Conservation (phyloP, 2,113 vertebrate species). For the Lonchura striata region DNA sequence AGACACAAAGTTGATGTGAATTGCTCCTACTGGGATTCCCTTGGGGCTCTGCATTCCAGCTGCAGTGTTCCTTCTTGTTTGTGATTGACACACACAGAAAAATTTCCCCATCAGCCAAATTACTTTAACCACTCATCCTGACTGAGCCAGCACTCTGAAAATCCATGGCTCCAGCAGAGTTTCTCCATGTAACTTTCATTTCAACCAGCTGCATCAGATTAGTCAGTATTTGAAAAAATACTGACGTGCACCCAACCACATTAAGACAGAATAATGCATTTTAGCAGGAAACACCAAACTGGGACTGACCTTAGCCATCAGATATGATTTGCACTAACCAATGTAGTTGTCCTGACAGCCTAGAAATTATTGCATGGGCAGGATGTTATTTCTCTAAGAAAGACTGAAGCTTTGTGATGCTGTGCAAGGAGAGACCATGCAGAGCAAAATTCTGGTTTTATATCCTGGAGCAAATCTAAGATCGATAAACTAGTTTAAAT, state of each 20-base stretch:
- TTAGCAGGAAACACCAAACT: not conserved
- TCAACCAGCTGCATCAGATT: not conserved
- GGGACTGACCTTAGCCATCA: not conserved
- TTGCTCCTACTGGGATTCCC: not conserved
- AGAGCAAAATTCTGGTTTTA: not conserved
- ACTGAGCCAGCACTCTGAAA: not conserved
- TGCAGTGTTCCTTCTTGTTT: not conserved
- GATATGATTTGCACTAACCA: not conserved
- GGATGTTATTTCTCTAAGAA: not conserved
- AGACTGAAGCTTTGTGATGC: not conserved
- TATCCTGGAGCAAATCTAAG: not conserved
- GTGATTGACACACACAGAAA: not conserved
- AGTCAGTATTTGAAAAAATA: not conserved
- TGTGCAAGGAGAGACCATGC: not conserved
- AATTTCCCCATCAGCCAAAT: not conserved
- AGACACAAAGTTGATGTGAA: not conserved
- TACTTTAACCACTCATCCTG: not conserved
- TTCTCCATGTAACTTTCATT: not conserved
- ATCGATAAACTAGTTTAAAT: not conserved
- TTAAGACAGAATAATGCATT: not conserved
- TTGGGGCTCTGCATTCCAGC: not conserved
- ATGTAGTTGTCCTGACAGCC: not conserved
- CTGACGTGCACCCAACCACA: accelerated
- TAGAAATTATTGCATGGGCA: not conserved
- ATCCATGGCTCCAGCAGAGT: not conserved